These are phyloP conservation scores for Cairina moschata DNA, from an alignment of 2,113 vertebrate species.

Conservation along the genomic window DNA sequence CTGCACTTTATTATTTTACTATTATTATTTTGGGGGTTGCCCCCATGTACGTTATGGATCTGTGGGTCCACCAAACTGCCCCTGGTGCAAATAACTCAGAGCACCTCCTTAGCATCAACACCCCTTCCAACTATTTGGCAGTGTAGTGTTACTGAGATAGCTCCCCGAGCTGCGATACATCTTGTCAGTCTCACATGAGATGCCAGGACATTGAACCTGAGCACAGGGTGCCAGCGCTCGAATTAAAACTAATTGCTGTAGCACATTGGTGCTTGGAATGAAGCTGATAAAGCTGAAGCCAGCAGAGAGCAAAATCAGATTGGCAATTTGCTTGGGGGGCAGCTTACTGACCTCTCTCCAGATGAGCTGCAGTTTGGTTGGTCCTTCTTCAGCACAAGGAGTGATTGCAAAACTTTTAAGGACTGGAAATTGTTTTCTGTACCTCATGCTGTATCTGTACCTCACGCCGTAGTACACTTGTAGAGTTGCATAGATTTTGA, in stretches of 20 bases:
- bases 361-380: neutral
- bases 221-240: neutral
- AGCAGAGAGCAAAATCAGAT: neutral
- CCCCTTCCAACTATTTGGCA: neutral
- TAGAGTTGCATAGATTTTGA: neutral
- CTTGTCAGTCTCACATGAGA: constrained; percentile 43
- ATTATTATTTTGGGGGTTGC: neutral
- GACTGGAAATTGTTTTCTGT: accelerated
- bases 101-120: neutral
- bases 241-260: constrained; percentile 27
- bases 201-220: neutral
- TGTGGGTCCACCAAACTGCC: neutral
- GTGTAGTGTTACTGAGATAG: neutral
- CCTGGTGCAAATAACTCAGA: neutral
- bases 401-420: neutral
- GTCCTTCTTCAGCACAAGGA: neutral
- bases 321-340: neutral
- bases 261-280: neutral
- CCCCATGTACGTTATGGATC: neutral
- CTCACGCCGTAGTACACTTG: neutral
- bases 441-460: neutral
- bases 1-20: neutral
- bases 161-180: accelerated
- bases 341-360: neutral
- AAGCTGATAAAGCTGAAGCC: neutral